Evolutionary conservation across 2,888 invertebrate genomes (phyloP).

Genomic region (Thecophora atra): DNA sequence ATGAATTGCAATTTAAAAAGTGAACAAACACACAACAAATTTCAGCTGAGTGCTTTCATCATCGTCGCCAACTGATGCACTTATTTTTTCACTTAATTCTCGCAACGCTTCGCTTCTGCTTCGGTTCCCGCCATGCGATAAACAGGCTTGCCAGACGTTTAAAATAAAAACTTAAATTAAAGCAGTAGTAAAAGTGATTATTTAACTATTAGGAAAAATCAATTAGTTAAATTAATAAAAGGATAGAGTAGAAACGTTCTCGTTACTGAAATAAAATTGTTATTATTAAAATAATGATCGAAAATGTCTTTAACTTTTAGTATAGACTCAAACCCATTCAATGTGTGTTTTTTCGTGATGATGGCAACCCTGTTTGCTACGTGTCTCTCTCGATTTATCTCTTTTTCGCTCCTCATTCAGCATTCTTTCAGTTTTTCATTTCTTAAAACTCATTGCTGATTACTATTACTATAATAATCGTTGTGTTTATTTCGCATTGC

Average conservation of each 20-base stretch:
- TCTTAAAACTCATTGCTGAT: background rate
- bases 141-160: no score
- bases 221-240: no score
- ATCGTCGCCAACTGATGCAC: background rate
- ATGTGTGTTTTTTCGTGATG: background rate
- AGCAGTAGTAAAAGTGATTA: no score
- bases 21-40: constrained; percentile 1
- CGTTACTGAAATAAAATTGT: background rate
- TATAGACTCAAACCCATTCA: background rate
- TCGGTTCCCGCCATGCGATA: background rate
- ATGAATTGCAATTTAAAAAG: constrained; percentile 10
- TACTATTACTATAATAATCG: background rate
- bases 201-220: no score
- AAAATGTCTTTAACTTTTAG: no score
- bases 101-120: background rate
- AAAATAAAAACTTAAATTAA: no score
- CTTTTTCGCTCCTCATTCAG: background rate
- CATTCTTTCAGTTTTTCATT: background rate
- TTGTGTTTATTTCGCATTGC: background rate
- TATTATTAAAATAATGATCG: no score
- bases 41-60: constrained; percentile 13
- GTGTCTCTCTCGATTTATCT: background rate
- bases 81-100: background rate
- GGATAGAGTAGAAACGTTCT: no score
- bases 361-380: background rate